phyloP scores from a whole-genome alignment of 1,140 invertebrate species.

The Mya arenaria region DNA sequence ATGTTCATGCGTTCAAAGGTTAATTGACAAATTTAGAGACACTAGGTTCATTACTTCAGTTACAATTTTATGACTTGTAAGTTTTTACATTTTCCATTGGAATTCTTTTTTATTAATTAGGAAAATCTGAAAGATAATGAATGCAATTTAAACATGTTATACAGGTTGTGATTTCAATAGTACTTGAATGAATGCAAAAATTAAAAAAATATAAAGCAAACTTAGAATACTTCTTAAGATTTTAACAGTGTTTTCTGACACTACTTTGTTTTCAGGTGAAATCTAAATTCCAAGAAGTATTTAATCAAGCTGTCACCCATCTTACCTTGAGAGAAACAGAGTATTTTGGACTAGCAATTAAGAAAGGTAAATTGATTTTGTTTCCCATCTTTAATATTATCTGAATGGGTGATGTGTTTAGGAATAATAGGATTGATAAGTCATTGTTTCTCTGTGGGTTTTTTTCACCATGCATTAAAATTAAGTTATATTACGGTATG shows the following conservation, averaged over 20 bases:
- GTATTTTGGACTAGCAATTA: slow-evolving; percentile 91
- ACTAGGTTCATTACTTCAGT: background rate
- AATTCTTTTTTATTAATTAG: background rate
- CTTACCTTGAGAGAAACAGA: slow-evolving; percentile 91
- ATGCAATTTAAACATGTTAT: too few species aligned
- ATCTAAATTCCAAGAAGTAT: slow-evolving; percentile 91
- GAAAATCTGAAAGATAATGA: too few species aligned
- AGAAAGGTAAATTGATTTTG: slow-evolving; percentile 84
- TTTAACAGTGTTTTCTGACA: too few species aligned
- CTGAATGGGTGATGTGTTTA: background rate
- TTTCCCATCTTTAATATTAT: background rate
- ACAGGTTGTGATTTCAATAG: too few species aligned
- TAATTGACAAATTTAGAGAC: background rate
- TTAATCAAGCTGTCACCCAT: slow-evolving; percentile 90
- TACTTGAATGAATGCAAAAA: too few species aligned
- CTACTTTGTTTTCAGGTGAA: too few species aligned
- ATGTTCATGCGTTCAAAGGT: background rate
- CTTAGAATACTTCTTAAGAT: too few species aligned
- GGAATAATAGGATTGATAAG: too few species aligned
- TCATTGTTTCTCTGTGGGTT: too few species aligned
- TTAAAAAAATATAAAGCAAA: too few species aligned
- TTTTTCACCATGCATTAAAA: too few species aligned
- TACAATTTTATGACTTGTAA: background rate
- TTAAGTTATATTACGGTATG: too few species aligned
- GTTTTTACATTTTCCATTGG: background rate